Base-by-base conservation (phyloP, 2,888 invertebrate genomes). In the Kryphioiulus occultus region DNA sequence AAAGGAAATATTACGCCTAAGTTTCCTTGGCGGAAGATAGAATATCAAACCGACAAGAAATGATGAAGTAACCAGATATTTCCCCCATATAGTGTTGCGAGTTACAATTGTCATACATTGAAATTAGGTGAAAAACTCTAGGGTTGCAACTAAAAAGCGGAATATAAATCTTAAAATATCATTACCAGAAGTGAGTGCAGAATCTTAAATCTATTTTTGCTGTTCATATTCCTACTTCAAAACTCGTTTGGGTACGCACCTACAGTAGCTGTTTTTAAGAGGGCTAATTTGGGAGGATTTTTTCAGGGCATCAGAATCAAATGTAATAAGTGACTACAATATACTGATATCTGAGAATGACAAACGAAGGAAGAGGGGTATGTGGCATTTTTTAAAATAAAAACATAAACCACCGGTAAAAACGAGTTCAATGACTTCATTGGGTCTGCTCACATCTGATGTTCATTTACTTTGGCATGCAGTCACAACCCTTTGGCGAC, bases 131-230 rank as follows among this genome's bases (percentile, higher is more conserved):
- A 22, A 22, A 59, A 59, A 59, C 59, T 59, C 22, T 5, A 10
- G 22, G 59, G 3, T 22, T 59, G 59, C 19, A 7, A 22, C 59
- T 59, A 59, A 59, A 59, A 59, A 59, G 1, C 22, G 59, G 59
- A 59, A 59, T 59, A n/a, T n/a, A 59, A 59, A 59, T 59, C 59
- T 59, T 59, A 59, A 59, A 59, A 59, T 59, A 59, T 59, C 59
- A 59, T 59, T 59, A 59, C 59, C 59, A 59, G 22, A 59, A 22
- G 22, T 59, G 59, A 59, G 59, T 7, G 19, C 53, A 44, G 44
- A 4, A 1, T 44, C 10, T 44, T n/a, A 53, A 59, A 59, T 59
- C 59, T 59, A 59, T 59, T 59, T 59, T 59, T 59, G 59, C 59
- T 59, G 22, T 59, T 10, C n/a, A 59, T 22, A 19, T 59, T 22